phyloP scores from a whole-genome alignment of 2,888 invertebrate species.

The Leptopilina syphax region DNA sequence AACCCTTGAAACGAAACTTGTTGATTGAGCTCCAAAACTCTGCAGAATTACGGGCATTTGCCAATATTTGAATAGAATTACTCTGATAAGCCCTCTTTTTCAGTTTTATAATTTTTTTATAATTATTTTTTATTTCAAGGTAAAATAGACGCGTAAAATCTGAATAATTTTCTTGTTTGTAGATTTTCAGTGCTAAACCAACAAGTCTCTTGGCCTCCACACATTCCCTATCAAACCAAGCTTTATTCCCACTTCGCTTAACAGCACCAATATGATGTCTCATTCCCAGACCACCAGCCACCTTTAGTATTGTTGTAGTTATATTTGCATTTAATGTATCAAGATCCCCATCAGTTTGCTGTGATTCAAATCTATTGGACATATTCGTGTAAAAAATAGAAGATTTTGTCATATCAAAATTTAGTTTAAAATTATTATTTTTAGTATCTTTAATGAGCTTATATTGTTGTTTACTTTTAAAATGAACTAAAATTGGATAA shows the following conservation, averaged over 20 bases:
- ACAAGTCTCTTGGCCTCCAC: not conserved
- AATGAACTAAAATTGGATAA: too few species aligned
- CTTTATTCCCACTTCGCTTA: not conserved
- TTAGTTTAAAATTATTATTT: too few species aligned
- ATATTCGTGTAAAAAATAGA: too few species aligned
- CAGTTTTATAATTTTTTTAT: not conserved
- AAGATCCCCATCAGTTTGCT: not conserved
- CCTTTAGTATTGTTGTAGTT: not conserved
- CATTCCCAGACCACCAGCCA: constrained; percentile 14
- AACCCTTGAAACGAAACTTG: not conserved
- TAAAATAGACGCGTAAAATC: not conserved
- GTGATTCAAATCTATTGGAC: too few species aligned
- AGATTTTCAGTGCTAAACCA: not conserved
- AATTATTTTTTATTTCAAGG: not conserved
- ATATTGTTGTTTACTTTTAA: not conserved
- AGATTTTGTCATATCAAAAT: too few species aligned
- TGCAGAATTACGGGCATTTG: not conserved
- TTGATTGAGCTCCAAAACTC: constrained; percentile 1
- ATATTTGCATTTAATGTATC: not conserved
- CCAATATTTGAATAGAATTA: not conserved
- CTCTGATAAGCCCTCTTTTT: not conserved
- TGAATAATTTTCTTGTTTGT: not conserved
- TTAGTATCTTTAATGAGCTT: not conserved
- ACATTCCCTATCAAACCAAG: not conserved
- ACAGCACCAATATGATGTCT: not conserved